These are phyloP conservation scores for Leucophenga varia DNA, from an alignment of 1,140 invertebrate genomes.

Conservation along the genomic window DNA sequence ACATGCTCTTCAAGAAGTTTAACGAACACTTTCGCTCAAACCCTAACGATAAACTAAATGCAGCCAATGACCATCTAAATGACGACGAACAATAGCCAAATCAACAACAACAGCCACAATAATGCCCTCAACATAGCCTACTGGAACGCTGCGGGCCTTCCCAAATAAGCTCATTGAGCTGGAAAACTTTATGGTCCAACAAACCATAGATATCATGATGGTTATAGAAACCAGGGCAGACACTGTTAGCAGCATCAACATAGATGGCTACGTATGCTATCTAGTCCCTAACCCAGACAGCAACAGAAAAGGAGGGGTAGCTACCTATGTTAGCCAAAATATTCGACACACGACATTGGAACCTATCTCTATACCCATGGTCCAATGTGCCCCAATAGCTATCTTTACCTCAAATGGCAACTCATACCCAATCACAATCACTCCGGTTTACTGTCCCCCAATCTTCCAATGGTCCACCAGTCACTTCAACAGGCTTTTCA, in stretches of 20 bases:
- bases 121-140: neutral
- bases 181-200: neutral
- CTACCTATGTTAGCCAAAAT: neutral
- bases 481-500: neutral
- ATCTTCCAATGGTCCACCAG: neutral
- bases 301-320: neutral
- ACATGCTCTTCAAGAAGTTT: no score
- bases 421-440: constrained; percentile 1
- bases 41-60: no score
- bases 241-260: neutral
- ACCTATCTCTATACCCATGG: neutral
- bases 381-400: constrained; percentile 2
- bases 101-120: neutral
- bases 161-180: constrained; percentile 1
- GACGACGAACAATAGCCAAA: no score
- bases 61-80: no score
- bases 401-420: neutral
- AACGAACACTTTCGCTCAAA: no score
- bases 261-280: neutral
- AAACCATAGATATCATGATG: constrained; percentile 5
- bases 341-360: neutral
- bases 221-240: neutral
- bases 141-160: no score
- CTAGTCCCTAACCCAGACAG: neutral
- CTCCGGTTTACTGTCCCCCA: constrained; percentile 7